These are phyloP conservation scores for Scolopax rusticola DNA, from an alignment of 2,797 vertebrate genomes.

Conservation along the genomic window DNA sequence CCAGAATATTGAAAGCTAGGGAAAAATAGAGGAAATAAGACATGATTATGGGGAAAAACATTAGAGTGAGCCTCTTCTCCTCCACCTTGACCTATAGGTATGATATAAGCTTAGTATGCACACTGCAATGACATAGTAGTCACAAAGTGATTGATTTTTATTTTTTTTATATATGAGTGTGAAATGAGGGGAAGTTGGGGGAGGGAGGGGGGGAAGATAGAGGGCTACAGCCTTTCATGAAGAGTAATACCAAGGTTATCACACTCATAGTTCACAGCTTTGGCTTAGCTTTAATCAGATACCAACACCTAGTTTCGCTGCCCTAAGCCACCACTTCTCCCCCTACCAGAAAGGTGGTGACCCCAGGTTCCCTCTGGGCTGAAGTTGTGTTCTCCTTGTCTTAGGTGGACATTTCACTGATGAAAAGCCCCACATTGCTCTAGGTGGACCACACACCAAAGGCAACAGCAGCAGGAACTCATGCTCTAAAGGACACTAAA, in stretches of 20 bases:
- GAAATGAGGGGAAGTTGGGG: background rate
- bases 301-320: background rate
- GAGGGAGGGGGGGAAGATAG: background rate
- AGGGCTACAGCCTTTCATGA: background rate
- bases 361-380: background rate
- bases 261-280: background rate
- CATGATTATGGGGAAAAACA: background rate
- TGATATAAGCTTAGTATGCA: accelerated
- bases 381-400: background rate
- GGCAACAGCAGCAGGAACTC: background rate
- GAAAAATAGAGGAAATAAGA: background rate
- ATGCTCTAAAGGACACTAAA: background rate
- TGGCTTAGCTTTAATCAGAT: background rate
- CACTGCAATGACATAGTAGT: background rate
- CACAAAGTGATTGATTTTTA: background rate
- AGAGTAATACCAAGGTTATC: background rate
- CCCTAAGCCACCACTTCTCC: background rate
- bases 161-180: accelerated
- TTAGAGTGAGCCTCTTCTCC: background rate
- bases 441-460: background rate
- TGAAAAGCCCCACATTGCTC: background rate
- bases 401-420: background rate
- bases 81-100: background rate
- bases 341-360: background rate
- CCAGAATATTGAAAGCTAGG: conserved; percentile 95